Evolutionary conservation across 35 echinoderm and acorn worm genomes (phyloP).

Genomic region (Ptychodera flava): DNA sequence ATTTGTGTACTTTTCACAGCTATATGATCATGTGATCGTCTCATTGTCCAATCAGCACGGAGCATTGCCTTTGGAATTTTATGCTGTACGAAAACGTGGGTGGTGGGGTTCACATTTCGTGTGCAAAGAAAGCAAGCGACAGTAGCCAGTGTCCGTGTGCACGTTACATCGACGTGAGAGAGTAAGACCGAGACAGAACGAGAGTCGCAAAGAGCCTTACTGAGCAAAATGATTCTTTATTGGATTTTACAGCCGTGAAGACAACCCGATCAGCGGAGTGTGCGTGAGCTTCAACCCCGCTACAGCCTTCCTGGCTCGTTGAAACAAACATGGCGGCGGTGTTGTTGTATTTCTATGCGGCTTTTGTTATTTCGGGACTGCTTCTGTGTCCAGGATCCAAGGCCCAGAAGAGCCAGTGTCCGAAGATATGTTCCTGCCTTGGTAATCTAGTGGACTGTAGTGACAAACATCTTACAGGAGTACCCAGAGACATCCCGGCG

Average conservation of each 20-base stretch:
- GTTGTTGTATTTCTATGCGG: neutral
- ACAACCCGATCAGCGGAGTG: neutral
- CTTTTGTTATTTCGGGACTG: neutral
- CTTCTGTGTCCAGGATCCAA: neutral
- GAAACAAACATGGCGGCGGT: neutral
- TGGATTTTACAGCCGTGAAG: neutral
- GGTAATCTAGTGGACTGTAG: constrained; percentile 53
- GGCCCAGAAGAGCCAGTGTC: constrained; percentile 44
- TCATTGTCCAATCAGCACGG: neutral
- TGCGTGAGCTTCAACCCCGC: neutral
- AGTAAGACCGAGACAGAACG: neutral
- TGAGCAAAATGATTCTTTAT: neutral
- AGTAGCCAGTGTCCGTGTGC: neutral
- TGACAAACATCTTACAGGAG: constrained; percentile 30
- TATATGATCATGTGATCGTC: neutral
- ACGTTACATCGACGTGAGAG: neutral
- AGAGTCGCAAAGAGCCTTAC: neutral
- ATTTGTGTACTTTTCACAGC: neutral
- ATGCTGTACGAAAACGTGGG: neutral
- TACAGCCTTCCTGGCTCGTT: neutral
- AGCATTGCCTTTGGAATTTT: neutral
- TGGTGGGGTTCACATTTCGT: neutral
- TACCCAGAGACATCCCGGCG: constrained; percentile 35
- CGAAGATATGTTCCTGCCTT: constrained; percentile 40
- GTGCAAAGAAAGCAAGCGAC: neutral